Conservation (phyloP, 2,888 invertebrate genomes). For the Phania funesta region DNA sequence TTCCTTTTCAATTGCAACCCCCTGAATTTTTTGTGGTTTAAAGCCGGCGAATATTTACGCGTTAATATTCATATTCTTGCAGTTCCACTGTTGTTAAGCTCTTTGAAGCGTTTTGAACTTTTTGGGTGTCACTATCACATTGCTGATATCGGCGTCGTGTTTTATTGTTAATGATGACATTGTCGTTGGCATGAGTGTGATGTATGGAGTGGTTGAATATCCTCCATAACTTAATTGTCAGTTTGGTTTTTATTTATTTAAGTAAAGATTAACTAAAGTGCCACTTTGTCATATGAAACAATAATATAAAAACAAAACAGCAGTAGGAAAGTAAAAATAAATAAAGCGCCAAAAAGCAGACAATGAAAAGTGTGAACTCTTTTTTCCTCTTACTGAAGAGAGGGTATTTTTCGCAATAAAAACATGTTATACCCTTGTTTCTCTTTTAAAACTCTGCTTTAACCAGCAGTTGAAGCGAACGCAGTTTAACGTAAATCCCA, state of each 20-base stretch:
- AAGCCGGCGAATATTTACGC: neutral
- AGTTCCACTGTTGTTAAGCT: neutral
- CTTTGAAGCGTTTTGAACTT: neutral
- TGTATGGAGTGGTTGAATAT: neutral
- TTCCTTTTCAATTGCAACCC: neutral
- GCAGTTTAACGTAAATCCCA: neutral
- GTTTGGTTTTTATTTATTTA: constrained; percentile 26
- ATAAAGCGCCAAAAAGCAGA: neutral
- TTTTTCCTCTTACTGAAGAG: too few relatives aligned
- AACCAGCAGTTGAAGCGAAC: neutral
- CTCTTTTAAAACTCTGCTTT: constrained; percentile 5
- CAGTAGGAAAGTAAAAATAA: neutral
- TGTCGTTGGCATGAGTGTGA: constrained; percentile 13
- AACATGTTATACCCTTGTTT: neutral
- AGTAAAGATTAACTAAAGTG: constrained; percentile 53
- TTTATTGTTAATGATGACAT: constrained; percentile 1
- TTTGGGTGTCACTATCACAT: neutral
- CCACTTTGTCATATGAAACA: constrained; percentile 57
- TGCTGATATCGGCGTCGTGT: neutral
- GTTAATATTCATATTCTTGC: neutral
- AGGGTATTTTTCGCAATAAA: neutral
- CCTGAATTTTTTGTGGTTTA: neutral
- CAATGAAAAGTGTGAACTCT: too few relatives aligned
- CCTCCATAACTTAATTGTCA: constrained; percentile 40
- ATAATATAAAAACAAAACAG: neutral